Conservation (phyloP, 2,888 invertebrate species). For the Philopedon plagiatum region DNA sequence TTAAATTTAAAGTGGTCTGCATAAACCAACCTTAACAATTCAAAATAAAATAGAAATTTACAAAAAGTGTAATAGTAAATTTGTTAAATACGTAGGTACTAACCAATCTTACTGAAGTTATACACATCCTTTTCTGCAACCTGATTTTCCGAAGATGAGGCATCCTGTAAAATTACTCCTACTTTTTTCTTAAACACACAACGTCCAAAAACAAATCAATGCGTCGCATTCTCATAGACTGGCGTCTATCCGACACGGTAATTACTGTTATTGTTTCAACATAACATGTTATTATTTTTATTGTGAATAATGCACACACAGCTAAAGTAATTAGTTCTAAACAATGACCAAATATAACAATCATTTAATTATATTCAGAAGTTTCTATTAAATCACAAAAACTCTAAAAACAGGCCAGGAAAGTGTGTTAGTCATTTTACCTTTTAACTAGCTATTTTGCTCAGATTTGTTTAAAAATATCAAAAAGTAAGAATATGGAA, state of each 20-base stretch:
- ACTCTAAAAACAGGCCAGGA: background rate
- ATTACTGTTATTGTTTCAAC: background rate
- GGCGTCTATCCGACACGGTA: background rate
- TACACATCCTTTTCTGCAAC: background rate
- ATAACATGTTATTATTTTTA: background rate
- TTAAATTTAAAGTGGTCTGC: too few species aligned
- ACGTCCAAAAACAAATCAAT: background rate
- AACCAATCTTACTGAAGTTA: slow-evolving; percentile 2
- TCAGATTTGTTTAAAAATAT: too few species aligned
- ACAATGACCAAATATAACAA: background rate
- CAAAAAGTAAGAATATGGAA: too few species aligned
- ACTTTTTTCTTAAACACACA: background rate
- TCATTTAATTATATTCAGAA: background rate
- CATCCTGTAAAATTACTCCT: background rate
- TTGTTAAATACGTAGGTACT: too few species aligned
- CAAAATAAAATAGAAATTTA: too few species aligned
- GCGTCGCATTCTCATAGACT: background rate
- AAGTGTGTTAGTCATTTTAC: too few species aligned
- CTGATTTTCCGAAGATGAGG: background rate
- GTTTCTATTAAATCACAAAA: background rate
- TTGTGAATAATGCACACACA: background rate
- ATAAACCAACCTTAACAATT: too few species aligned
- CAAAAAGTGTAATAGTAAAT: too few species aligned
- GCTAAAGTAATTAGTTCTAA: slow-evolving; percentile 7
- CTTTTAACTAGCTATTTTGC: too few species aligned